These are phyloP conservation scores for Microplitis manilae DNA, from an alignment of 2,888 invertebrate genomes.

Conservation along the genomic window DNA sequence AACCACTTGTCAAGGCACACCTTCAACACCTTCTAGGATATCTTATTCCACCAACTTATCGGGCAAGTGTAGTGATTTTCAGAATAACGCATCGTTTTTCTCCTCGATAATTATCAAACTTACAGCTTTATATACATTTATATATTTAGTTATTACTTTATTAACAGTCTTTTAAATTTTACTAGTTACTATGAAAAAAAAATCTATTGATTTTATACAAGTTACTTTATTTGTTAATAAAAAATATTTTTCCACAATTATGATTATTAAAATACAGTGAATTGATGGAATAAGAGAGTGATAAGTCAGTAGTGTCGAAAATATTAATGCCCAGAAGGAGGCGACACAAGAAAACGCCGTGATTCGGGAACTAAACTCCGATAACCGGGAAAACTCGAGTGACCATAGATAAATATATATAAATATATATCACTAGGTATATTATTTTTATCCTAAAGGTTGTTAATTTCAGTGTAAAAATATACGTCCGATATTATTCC, in stretches of 20 bases:
- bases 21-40: slow-evolving; percentile 58
- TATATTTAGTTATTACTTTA: neutral
- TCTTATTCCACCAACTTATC: slow-evolving; percentile 62
- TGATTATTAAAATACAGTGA: neutral
- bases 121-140: slow-evolving; percentile 4
- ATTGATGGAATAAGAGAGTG: slow-evolving; percentile 3
- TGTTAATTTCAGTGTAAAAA: too few relatives aligned
- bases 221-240: neutral
- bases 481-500: too few relatives aligned
- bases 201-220: neutral
- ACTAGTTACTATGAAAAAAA: neutral
- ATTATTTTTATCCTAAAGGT: neutral
- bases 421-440: neutral
- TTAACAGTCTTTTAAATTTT: neutral
- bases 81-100: slow-evolving; percentile 56
- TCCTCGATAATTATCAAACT: slow-evolving; percentile 25
- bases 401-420: slow-evolving; percentile 15
- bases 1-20: slow-evolving; percentile 58
- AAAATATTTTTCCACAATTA: slow-evolving; percentile 11
- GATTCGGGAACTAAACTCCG: neutral
- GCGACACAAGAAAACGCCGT: slow-evolving; percentile 24
- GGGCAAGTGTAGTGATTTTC: slow-evolving; percentile 58
- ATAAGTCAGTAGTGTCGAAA: slow-evolving; percentile 15
- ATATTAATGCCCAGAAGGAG: neutral
- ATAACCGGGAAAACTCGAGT: slow-evolving; percentile 11